Percentiles rank a stretch among this genome's conserved stretches.
phyloP scores from a whole-genome alignment of 64 coral and sea anemone species.

The Catalaphyllia jardinei region DNA sequence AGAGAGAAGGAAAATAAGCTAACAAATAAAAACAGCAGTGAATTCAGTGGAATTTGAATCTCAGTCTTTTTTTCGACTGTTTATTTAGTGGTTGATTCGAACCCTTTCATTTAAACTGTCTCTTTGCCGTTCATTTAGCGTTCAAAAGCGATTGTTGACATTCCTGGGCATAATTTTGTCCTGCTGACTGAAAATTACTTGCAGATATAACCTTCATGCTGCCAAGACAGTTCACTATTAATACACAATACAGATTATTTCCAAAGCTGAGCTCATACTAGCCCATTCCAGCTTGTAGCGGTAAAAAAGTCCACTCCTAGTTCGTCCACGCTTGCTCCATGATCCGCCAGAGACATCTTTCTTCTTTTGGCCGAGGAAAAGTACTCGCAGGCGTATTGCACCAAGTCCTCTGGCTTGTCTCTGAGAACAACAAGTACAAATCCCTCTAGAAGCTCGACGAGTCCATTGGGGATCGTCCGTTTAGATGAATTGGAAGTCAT shows the following conservation, averaged over 20 bases:
- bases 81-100: not conserved
- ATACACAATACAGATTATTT: not conserved
- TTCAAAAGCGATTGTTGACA: not conserved
- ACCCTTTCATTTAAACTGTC: not conserved
- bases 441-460: constrained; percentile 57
- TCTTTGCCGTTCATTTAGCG: not conserved
- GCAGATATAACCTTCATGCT: not conserved
- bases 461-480: constrained; percentile 33
- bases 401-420: constrained; percentile 53
- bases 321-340: constrained; percentile 46
- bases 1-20: constrained; percentile 68
- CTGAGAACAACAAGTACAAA: constrained; percentile 48
- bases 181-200: not conserved
- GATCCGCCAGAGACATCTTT: constrained; percentile 36
- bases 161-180: not conserved
- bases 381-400: constrained; percentile 36
- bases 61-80: too few relatives aligned
- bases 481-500: constrained; percentile 9
- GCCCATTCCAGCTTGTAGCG: constrained; percentile 50
- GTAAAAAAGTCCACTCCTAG: constrained; percentile 64
- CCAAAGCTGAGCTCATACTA: not conserved
- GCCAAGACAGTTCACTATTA: not conserved
- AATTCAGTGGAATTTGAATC: not conserved
- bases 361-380: constrained; percentile 28
- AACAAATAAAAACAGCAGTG: constrained; percentile 10